These are phyloP conservation scores for Adoxophyes honmai DNA, from an alignment of 1,140 invertebrate species.

Conservation along the genomic window DNA sequence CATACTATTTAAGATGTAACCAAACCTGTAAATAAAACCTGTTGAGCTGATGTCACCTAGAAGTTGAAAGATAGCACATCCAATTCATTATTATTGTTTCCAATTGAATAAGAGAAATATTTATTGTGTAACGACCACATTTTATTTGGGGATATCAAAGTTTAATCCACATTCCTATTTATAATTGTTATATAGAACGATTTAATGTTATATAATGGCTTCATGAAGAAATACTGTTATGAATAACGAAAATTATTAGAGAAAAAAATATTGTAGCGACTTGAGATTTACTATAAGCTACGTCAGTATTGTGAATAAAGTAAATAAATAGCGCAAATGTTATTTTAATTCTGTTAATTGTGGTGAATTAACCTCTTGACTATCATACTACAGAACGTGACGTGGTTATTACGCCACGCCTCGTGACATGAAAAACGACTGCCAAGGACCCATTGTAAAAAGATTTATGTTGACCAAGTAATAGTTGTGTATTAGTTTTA, in stretches of 20 bases:
- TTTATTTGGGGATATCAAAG: neutral
- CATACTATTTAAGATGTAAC: neutral
- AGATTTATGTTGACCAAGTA: too few species aligned
- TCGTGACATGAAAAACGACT: too few species aligned
- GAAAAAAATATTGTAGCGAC: slow-evolving; percentile 7
- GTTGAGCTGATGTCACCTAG: neutral
- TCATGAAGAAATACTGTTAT: slow-evolving; percentile 12
- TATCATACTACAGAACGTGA: too few species aligned
- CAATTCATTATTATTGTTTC: slow-evolving; percentile 3
- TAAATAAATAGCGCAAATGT: slow-evolving; percentile 21
- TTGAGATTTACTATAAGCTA: slow-evolving; percentile 27
- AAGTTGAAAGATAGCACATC: neutral
- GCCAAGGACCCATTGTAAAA: too few species aligned
- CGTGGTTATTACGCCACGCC: too few species aligned
- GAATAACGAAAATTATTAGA: slow-evolving; percentile 2
- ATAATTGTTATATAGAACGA: slow-evolving; percentile 16
- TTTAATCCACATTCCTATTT: slow-evolving; percentile 29
- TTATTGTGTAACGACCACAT: neutral
- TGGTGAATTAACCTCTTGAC: too few species aligned
- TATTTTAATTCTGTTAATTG: slow-evolving; percentile 23
- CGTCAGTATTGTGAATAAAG: slow-evolving; percentile 49
- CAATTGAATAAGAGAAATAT: slow-evolving; percentile 1
- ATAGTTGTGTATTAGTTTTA: too few species aligned
- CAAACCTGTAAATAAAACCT: slow-evolving; percentile 8
- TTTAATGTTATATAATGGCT: slow-evolving; percentile 13